Base-by-base conservation (phyloP, 64 coral and sea anemone species). In the Stichodactyla helianthus region DNA sequence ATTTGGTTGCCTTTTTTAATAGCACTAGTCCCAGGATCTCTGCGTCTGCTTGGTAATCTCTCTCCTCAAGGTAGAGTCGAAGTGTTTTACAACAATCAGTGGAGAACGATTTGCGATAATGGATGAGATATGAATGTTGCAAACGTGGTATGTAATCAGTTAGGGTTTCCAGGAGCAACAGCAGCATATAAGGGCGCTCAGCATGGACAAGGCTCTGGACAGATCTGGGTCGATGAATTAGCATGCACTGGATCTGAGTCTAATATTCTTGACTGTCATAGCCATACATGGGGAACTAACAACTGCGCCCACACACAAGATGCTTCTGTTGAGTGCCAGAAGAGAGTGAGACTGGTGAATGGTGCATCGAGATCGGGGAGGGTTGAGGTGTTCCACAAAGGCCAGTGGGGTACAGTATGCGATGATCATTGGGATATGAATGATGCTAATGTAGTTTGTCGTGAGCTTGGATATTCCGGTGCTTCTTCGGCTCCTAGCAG, bases 41-140 rank as follows among this genome's bases (percentile, higher is more conserved):
- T 87, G 14, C 86, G 86, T 25, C 71, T 87, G 28, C 71, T 16
- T 15, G 18, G 54, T 58, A 53, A 53, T 31, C 14, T 53, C 7
- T 68, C 19, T 11, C 56, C 53, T 6, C 0, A 17, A 13, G 87
- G 87, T 2, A 60, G 87, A 54, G 78, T 89, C 22, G 87, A 89
- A 67, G n/a, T 89, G 3, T 82, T 89, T 53, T 35, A 52, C 61
- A 16, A 82, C 59, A 64, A 82, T 20, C 26, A 65, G 10, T 89
- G 87, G 87, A 79, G 87, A 82, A 89, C 87, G 51, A 18, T 89
- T 19, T 89, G 87, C 22, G 87, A 89, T 82, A 18, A 89, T 19
- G 12, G 2, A 25, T 89, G 78, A 79, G 77, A 82, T n/a, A 18
- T 82, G 53, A 82, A 51, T 4, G 59, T 68, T 52, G 87, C 53